phyloP scores from a whole-genome alignment of 2,113 vertebrate species.

The Poecile atricapillus region DNA sequence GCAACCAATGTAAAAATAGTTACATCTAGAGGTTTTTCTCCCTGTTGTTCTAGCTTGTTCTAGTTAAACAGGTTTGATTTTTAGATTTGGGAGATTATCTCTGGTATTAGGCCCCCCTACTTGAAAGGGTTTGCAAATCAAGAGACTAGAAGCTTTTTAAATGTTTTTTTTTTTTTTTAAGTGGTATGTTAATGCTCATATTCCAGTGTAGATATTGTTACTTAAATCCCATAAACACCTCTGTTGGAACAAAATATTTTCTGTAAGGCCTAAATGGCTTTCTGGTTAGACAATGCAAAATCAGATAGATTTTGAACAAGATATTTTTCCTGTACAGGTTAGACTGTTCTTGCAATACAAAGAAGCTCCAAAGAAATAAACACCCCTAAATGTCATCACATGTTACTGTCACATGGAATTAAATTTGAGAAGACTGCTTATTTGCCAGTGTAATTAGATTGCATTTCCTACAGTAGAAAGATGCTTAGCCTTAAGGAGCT shows the following conservation, averaged over 20 bases:
- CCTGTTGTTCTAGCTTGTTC: background rate
- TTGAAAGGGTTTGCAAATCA: background rate
- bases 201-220: background rate
- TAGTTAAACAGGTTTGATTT: constrained; percentile 16
- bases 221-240: background rate
- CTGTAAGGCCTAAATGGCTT: background rate
- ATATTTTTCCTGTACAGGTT: background rate
- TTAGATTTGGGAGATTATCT: constrained; percentile 21
- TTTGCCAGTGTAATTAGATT: constrained; percentile 52
- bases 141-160: background rate
- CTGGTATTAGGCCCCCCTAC: background rate
- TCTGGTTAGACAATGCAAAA: background rate
- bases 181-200: background rate
- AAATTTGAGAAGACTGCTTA: constrained; percentile 28
- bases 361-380: constrained; percentile 2
- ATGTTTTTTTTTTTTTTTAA: background rate
- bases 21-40: background rate
- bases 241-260: background rate
- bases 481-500: constrained; percentile 52
- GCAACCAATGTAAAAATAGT: background rate
- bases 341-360: background rate
- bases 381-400: background rate
- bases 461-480: constrained; percentile 38
- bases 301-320: background rate
- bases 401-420: constrained; percentile 31